phyloP scores from a whole-genome alignment of 1,140 invertebrate species.

The Sinonovacula constricta region DNA sequence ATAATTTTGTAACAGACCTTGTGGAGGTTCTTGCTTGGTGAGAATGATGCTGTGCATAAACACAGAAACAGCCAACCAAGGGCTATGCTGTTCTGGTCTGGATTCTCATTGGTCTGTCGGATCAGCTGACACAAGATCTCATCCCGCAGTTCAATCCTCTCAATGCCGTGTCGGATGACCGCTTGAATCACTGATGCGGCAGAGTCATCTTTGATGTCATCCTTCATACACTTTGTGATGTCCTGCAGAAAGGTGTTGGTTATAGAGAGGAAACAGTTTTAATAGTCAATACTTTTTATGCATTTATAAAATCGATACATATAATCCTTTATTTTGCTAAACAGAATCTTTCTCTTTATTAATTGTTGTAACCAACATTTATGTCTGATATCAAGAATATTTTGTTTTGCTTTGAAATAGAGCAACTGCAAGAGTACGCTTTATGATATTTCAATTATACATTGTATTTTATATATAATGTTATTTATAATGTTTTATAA shows the following conservation, averaged over 20 bases:
- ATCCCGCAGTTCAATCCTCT: conserved; percentile 94
- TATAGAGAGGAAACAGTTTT: too few species aligned
- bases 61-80: conserved; percentile 93
- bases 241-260: conserved; percentile 88
- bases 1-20: conserved; percentile 82
- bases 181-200: conserved; percentile 97
- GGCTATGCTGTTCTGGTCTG: conserved; percentile 84
- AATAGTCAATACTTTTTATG: too few species aligned
- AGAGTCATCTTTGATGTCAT: conserved; percentile 92
- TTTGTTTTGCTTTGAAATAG: too few species aligned
- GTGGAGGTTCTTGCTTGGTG: conserved; percentile 91
- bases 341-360: too few species aligned
- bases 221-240: conserved; percentile 97
- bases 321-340: too few species aligned
- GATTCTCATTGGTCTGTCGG: conserved; percentile 99
- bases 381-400: too few species aligned
- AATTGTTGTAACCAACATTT: too few species aligned
- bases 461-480: too few species aligned
- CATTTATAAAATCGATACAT: too few species aligned
- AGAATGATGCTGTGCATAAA: conserved; percentile 93
- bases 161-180: conserved; percentile 97
- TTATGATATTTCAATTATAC: too few species aligned
- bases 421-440: too few species aligned
- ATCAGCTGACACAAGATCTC: conserved; percentile 99
- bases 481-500: too few species aligned